Base-by-base conservation (phyloP, 1,140 invertebrate genomes). In the Danaus melanippus region DNA sequence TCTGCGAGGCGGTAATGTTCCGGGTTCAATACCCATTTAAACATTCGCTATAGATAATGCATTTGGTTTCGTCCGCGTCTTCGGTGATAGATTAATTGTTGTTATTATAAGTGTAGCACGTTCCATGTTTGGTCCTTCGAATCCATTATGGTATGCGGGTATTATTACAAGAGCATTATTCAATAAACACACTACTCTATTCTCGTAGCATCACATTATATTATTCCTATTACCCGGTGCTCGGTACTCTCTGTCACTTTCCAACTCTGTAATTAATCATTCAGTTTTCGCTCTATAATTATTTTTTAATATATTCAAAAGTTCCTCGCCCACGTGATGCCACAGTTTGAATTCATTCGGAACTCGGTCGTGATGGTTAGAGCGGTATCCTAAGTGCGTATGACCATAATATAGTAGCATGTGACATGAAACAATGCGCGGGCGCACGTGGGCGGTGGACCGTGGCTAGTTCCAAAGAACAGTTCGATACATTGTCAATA, bases 241-340 rank as follows among this genome's bases (percentile, higher is more conserved):
- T 32, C 21, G 2, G 21, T 32, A 32, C 21, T 32, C 21, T 32
- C 21, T 32, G 21, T 32, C 21, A 32, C 21, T 32, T 32, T 32
- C 21, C 21, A 8, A 42, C 50, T 11, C 11, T 21, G 41, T 48
- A 47, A 58, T 59, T 59, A 50, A 59, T 59, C 57, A 53, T 44
- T 10, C 46, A 12, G 9, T 50, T 57, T 49, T 46, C 47, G 57
- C 56, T 46, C 63, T 65, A 46, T 66, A 56, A 68, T 68, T 66
- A 68, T 63, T 63, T 62, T 50, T 65, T 66, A 66, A 66, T 62
- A 60, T 66, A 68, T 65, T 59, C 58, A 53, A 48, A 60, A 60
- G 56, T 58, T 54, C 49, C 46, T 65, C 66, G 60, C 66, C 66
- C 60, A 68, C 66, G 50, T 60, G 58, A 51, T 47, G 58, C 44